Conservation (phyloP, 1,140 invertebrate genomes). For the Heliconius hermathena region DNA sequence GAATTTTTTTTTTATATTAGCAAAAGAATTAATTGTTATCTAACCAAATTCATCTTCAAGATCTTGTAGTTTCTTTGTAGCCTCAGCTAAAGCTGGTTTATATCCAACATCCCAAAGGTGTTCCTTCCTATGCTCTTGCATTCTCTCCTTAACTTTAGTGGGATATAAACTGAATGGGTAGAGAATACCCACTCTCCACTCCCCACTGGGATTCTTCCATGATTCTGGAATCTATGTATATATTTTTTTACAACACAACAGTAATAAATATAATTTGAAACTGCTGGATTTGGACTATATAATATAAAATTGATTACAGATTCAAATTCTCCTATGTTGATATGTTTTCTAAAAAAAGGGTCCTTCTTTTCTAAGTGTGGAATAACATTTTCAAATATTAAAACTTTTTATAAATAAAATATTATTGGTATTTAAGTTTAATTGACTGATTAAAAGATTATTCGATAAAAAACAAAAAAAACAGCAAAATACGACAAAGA, state of each 20-base stretch:
- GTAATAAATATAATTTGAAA: background rate
- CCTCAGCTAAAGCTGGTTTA: conserved; percentile 89
- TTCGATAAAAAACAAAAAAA: background rate
- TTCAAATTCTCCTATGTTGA: too few species aligned
- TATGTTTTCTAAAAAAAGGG: too few species aligned
- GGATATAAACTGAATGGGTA: conserved; percentile 94
- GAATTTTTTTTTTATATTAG: too few species aligned
- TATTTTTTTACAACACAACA: background rate
- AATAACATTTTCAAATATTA: too few species aligned
- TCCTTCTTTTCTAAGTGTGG: too few species aligned
- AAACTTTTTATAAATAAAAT: too few species aligned
- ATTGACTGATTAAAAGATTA: too few species aligned
- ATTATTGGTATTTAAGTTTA: too few species aligned
- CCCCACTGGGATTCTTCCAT: conserved; percentile 92
- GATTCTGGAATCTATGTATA: conserved; percentile 87
- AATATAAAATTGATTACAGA: too few species aligned
- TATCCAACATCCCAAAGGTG: conserved; percentile 93
- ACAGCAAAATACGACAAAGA: conserved; percentile 47
- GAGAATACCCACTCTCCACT: conserved; percentile 94
- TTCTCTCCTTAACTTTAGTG: conserved; percentile 89
- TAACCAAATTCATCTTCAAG: conserved; percentile 84
- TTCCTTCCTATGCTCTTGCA: conserved; percentile 92
- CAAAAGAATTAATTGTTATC: conserved; percentile 25
- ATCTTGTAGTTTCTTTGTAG: conserved; percentile 87
- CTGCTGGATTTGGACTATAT: too few species aligned